Evolutionary conservation across 2,113 vertebrate species (phyloP).

Genomic region (Microcebus ravelobensis): DNA sequence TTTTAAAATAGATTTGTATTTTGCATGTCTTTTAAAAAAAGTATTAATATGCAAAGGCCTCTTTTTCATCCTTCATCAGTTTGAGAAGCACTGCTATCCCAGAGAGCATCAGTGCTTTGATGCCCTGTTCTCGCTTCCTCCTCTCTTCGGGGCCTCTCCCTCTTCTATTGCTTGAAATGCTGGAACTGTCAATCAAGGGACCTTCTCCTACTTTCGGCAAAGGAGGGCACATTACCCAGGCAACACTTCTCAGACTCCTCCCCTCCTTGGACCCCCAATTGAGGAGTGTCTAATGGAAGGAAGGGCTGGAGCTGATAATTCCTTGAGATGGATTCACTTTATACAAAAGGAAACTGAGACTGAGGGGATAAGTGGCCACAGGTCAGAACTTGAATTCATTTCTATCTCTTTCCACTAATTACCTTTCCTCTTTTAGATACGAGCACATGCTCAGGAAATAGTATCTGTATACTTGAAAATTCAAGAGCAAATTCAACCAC

Average conservation of each 20-base stretch:
- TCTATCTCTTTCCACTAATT: neutral
- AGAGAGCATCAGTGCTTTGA: neutral
- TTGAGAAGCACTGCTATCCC: neutral
- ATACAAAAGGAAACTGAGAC: neutral
- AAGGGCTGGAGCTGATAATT: neutral
- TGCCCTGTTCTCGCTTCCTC: neutral
- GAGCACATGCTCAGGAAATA: neutral
- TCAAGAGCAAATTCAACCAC: neutral
- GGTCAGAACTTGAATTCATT: neutral
- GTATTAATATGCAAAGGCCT: neutral
- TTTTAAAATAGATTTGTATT: neutral
- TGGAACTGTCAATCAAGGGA: neutral
- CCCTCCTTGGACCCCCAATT: accelerated
- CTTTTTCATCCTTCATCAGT: neutral
- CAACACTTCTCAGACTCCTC: accelerated
- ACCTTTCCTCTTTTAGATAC: neutral
- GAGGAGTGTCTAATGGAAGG: neutral
- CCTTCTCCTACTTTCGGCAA: neutral
- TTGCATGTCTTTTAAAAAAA: neutral
- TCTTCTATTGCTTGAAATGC: too few species aligned
- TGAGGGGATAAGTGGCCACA: neutral
- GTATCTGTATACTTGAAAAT: neutral
- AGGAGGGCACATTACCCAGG: neutral
- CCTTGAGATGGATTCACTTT: neutral
- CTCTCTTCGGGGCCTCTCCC: neutral